phyloP scores from a whole-genome alignment of 30 jellyfish, hydroid and myxozoan genomes.

The Sanderia malayensis region DNA sequence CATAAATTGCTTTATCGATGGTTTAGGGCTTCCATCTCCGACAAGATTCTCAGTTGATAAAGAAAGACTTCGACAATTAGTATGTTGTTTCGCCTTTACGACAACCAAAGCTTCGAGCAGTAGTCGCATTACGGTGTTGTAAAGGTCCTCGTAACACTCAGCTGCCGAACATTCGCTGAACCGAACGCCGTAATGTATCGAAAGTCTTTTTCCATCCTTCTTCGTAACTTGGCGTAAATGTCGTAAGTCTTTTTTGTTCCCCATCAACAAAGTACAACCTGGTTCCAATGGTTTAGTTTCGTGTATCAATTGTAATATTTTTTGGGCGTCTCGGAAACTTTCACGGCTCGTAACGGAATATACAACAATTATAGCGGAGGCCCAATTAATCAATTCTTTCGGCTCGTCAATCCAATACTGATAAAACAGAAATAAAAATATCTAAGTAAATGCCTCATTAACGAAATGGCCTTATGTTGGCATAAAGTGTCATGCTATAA shows the following conservation, averaged over 20 bases:
- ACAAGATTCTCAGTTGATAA: conserved; percentile 31
- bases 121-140: conserved; percentile 56
- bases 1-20: conserved; percentile 41
- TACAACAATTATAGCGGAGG: conserved; percentile 75
- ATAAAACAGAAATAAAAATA: neutral
- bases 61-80: conserved; percentile 41
- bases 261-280: conserved; percentile 68
- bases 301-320: conserved; percentile 61
- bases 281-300: conserved; percentile 64
- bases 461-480: too few species aligned
- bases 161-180: conserved; percentile 88
- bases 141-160: conserved; percentile 69
- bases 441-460: neutral
- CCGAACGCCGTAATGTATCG: conserved; percentile 70
- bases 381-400: conserved; percentile 64
- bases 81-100: conserved; percentile 53
- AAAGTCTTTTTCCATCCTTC: conserved; percentile 73
- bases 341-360: conserved; percentile 77
- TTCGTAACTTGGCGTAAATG: conserved; percentile 72
- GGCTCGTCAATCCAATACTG: conserved; percentile 81
- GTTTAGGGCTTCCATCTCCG: conserved; percentile 29
- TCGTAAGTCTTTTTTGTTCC: conserved; percentile 71
- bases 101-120: conserved; percentile 61
- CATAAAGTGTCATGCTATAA: too few species aligned
- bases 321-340: conserved; percentile 68